Conservation (phyloP, 2,888 invertebrate species). For the Mesochorus sp. region DNA sequence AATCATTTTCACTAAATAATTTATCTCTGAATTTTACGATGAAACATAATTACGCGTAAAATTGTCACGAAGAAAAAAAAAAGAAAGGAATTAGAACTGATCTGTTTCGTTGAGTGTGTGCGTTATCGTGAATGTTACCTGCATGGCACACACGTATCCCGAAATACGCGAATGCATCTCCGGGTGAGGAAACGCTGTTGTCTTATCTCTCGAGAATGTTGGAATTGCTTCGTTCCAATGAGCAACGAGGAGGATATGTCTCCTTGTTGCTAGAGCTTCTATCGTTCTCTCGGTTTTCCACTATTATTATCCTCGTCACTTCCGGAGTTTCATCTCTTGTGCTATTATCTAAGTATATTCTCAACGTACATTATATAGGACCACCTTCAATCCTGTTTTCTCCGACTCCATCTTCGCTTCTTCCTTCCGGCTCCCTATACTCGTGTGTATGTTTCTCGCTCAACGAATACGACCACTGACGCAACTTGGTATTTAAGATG, state of each 20-base stretch:
- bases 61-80: no score
- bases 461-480: not conserved
- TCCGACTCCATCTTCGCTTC: not conserved
- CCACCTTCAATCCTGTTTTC: slow-evolving; percentile 3
- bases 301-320: slow-evolving; percentile 34
- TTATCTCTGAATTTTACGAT: no score
- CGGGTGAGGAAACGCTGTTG: slow-evolving; percentile 25
- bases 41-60: no score
- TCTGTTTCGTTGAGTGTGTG: no score
- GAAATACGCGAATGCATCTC: slow-evolving; percentile 31
- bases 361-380: slow-evolving; percentile 4
- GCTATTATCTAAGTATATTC: slow-evolving; percentile 24
- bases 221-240: slow-evolving; percentile 14
- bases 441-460: slow-evolving; percentile 5
- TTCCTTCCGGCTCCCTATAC: slow-evolving; percentile 31
- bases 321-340: slow-evolving; percentile 24
- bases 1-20: no score
- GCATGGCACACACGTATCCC: slow-evolving; percentile 4
- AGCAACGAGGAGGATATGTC: not conserved
- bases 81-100: no score
- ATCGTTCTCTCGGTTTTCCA: slow-evolving; percentile 41
- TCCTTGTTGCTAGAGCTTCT: slow-evolving; percentile 34
- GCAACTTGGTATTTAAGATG: slow-evolving; percentile 6
- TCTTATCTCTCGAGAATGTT: slow-evolving; percentile 46
- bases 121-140: no score